These are phyloP conservation scores for Tupaia chinensis DNA, from an alignment of 2,113 vertebrate genomes.

Conservation along the genomic window DNA sequence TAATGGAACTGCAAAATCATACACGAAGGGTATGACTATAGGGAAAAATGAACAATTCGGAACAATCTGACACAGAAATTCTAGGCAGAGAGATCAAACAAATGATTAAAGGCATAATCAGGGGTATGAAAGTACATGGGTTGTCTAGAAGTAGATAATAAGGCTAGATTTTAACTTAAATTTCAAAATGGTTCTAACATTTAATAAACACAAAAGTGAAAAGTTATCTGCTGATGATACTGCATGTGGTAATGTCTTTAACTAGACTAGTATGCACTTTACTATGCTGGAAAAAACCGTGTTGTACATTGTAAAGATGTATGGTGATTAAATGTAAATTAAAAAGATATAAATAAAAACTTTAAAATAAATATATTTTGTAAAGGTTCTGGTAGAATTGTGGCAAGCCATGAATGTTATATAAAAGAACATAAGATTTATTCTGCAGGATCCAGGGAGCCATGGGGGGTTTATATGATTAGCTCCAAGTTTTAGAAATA, in stretches of 20 bases:
- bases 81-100: background rate
- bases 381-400: background rate
- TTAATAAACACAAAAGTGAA: too few species aligned
- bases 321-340: too few species aligned
- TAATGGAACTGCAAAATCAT: background rate
- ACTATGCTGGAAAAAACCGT: too few species aligned
- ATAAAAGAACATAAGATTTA: background rate
- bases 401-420: background rate
- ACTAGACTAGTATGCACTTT: too few species aligned
- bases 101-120: constrained; percentile 1
- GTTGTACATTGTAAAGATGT: too few species aligned
- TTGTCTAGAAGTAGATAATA: background rate
- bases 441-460: background rate
- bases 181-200: background rate
- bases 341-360: too few species aligned
- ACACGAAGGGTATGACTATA: background rate
- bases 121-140: background rate
- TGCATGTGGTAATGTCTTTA: too few species aligned
- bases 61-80: background rate
- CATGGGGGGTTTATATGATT: background rate
- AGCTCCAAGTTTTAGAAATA: constrained; percentile 6
- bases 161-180: background rate
- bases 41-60: background rate
- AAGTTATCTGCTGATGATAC: too few species aligned
- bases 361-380: background rate